Evolutionary conservation across 1,140 invertebrate genomes (phyloP).

Genomic region (Drosophila melanica): DNA sequence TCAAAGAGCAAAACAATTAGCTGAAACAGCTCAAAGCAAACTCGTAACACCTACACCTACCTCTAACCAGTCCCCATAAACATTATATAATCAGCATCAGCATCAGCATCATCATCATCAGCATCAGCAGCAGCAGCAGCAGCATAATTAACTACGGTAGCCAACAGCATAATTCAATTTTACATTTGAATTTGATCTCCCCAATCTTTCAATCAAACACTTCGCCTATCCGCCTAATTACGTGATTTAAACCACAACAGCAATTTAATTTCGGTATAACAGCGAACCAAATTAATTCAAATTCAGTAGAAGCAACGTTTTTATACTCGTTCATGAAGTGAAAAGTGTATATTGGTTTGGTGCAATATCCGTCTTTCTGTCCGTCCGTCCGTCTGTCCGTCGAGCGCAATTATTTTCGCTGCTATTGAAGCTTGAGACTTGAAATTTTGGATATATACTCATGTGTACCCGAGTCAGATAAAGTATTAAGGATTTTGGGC

Average conservation of each 20-base stretch:
- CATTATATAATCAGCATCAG: constrained; percentile 2
- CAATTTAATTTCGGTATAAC: background rate
- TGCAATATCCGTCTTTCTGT: too few relatives aligned
- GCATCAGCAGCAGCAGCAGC: constrained; percentile 10
- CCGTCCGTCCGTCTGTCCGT: too few relatives aligned
- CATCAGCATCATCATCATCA: background rate
- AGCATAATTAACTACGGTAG: constrained; percentile 17
- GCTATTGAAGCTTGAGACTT: too few relatives aligned
- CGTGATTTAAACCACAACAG: constrained; percentile 21
- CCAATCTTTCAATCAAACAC: constrained; percentile 66
- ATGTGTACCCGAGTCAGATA: too few relatives aligned
- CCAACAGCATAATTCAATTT: constrained; percentile 65
- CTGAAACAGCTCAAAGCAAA: constrained; percentile 46
- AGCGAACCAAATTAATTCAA: background rate
- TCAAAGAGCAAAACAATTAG: constrained; percentile 74
- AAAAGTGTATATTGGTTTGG: too few relatives aligned
- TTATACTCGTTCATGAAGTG: too few relatives aligned
- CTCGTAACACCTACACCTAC: constrained; percentile 2
- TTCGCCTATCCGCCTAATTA: constrained; percentile 56
- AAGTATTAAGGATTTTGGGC: too few relatives aligned
- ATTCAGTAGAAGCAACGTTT: background rate
- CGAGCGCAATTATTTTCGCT: too few relatives aligned
- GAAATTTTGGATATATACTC: too few relatives aligned
- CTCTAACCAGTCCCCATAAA: background rate
- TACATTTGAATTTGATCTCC: constrained; percentile 52